Evolutionary conservation across 2,113 vertebrate species (phyloP).

Genomic region (Lepidothrix coronata): DNA sequence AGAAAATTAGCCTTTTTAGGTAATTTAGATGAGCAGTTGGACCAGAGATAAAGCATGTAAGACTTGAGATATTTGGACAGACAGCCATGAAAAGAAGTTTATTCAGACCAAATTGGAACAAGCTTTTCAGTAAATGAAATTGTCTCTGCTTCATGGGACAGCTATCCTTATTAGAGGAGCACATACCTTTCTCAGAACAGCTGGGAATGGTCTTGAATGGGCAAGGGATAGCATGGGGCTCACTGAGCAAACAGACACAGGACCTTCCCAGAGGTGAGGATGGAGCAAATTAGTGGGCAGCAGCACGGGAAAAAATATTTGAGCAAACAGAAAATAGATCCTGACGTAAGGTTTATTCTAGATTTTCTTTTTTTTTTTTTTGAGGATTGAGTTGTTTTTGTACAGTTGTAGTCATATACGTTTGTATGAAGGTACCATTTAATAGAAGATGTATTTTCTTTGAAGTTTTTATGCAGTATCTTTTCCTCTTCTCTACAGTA

Average conservation of each 20-base stretch:
- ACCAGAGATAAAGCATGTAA: neutral
- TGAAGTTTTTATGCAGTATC: neutral
- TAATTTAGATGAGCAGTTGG: neutral
- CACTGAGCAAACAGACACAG: neutral
- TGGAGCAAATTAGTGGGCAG: neutral
- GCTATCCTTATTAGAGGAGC: neutral
- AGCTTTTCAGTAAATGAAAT: neutral
- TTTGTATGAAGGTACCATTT: neutral
- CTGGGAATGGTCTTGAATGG: neutral
- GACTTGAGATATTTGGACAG: neutral
- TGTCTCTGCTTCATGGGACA: neutral
- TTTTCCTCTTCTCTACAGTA: neutral
- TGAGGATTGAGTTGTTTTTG: neutral
- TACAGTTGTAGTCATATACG: neutral
- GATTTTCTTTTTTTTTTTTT: neutral
- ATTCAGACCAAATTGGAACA: neutral
- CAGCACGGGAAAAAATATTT: neutral
- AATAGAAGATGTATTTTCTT: neutral
- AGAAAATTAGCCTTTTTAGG: neutral
- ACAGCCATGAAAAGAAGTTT: neutral
- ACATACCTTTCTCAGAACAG: neutral
- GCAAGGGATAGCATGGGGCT: neutral
- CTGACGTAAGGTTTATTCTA: neutral
- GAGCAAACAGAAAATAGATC: neutral
- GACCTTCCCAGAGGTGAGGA: neutral